phyloP scores from a whole-genome alignment of 2,888 invertebrate species.

The Dioctria linearis region DNA sequence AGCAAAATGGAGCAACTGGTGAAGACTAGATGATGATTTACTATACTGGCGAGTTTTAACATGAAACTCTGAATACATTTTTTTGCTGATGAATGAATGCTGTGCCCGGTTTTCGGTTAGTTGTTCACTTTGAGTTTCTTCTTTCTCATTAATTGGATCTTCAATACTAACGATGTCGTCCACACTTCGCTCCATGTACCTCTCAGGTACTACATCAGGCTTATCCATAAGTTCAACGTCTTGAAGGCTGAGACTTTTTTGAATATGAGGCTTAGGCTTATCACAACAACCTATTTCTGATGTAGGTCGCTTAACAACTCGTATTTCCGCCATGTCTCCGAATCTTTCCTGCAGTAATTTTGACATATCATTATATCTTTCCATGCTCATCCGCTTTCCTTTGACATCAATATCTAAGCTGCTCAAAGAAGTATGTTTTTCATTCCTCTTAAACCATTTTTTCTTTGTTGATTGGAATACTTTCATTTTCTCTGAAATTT shows the following conservation, averaged over 20 bases:
- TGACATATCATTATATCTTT: slow-evolving; percentile 81
- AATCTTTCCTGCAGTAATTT: slow-evolving; percentile 80
- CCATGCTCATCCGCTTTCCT: slow-evolving; percentile 80
- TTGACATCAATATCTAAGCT: slow-evolving; percentile 74
- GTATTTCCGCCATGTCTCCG: slow-evolving; percentile 69
- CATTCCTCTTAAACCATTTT: slow-evolving; percentile 77
- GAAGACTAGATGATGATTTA: slow-evolving; percentile 77
- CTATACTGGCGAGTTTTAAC: slow-evolving; percentile 80
- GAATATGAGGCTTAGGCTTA: slow-evolving; percentile 61
- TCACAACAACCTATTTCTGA: slow-evolving; percentile 63
- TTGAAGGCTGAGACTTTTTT: slow-evolving; percentile 69
- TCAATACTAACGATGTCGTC: not conserved
- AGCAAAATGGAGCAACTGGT: slow-evolving; percentile 69
- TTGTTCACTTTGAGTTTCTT: not conserved
- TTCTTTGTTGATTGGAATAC: slow-evolving; percentile 74
- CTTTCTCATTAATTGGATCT: slow-evolving; percentile 9
- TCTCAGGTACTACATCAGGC: slow-evolving; percentile 65
- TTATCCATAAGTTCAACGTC: slow-evolving; percentile 67
- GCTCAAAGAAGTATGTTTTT: slow-evolving; percentile 63
- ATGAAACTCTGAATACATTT: slow-evolving; percentile 80
- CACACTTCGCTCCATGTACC: slow-evolving; percentile 18
- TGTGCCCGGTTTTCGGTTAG: slow-evolving; percentile 64
- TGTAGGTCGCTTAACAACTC: slow-evolving; percentile 41
- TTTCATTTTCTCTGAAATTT: slow-evolving; percentile 69
- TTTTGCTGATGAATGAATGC: slow-evolving; percentile 79